Evolutionary conservation across 2,797 vertebrate species (phyloP).

Genomic region (Aselliscus stoliczkanus): DNA sequence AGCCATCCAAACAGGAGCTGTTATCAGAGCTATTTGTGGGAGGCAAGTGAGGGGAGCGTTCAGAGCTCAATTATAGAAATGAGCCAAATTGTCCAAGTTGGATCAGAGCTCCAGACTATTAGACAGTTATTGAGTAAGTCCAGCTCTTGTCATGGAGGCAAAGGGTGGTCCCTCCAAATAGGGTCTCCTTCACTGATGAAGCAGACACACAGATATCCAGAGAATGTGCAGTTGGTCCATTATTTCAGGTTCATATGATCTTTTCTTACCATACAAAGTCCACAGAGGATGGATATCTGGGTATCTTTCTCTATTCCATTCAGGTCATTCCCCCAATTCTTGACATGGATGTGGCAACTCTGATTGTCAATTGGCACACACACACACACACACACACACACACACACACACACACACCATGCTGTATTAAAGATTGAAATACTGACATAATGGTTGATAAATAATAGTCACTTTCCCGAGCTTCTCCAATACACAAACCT

Average conservation of each 20-base stretch:
- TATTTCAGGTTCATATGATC: background rate
- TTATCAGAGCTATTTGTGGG: background rate
- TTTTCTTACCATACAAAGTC: background rate
- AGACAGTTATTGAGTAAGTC: background rate
- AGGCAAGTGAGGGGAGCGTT: background rate
- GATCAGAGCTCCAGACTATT: background rate
- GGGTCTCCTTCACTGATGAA: background rate
- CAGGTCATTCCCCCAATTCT: background rate
- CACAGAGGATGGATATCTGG: background rate
- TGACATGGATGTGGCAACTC: no score
- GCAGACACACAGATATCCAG: background rate
- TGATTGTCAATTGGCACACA: background rate
- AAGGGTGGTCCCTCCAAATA: background rate
- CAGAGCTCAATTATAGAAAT: background rate
- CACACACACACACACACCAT: background rate
- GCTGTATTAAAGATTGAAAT: background rate
- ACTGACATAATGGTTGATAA: background rate
- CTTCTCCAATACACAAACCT: background rate
- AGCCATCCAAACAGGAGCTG: background rate
- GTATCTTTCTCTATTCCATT: background rate
- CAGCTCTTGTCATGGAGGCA: background rate
- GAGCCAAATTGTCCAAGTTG: background rate
- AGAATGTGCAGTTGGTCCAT: background rate
- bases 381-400: background rate
- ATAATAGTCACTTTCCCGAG: background rate